Conservation (phyloP, 64 coral and sea anemone genomes). For the Anthopleura sola region DNA sequence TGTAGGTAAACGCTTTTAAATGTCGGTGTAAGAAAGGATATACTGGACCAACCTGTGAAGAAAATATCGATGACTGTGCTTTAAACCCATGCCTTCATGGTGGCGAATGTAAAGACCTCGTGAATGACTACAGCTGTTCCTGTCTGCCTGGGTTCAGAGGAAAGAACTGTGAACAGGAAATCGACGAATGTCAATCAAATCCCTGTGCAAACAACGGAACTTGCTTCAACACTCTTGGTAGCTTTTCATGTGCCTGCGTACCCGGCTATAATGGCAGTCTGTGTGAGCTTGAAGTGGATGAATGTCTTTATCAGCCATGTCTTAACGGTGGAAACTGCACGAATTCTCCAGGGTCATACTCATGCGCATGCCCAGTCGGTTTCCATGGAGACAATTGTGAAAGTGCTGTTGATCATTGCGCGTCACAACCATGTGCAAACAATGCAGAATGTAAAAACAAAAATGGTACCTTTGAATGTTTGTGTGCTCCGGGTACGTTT, state of each 20-base stretch:
- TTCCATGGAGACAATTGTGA: slow-evolving; percentile 67
- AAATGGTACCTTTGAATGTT: slow-evolving; percentile 10
- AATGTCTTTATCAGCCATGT: slow-evolving; percentile 26
- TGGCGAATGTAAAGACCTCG: slow-evolving; percentile 5
- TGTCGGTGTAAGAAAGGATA: slow-evolving; percentile 33
- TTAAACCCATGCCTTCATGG: slow-evolving; percentile 28
- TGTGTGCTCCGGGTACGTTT: slow-evolving; percentile 25
- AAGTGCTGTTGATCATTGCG: slow-evolving; percentile 29
- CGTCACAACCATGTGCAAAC: slow-evolving; percentile 44
- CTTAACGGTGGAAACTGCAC: slow-evolving; percentile 35
- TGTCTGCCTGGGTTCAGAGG: slow-evolving; percentile 20
- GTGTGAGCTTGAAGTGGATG: slow-evolving; percentile 50
- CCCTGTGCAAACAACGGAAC: slow-evolving; percentile 51
- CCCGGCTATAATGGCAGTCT: slow-evolving; percentile 42
- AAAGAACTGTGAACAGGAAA: slow-evolving; percentile 19
- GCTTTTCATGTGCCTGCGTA: slow-evolving; percentile 55
- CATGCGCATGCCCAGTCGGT: slow-evolving; percentile 29
- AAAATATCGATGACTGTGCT: slow-evolving; percentile 25
- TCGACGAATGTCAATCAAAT: slow-evolving; percentile 39
- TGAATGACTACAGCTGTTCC: slow-evolving; percentile 7
- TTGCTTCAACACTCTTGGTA: slow-evolving; percentile 35
- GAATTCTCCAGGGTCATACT: slow-evolving; percentile 23
- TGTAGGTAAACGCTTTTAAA: slow-evolving; percentile 15
- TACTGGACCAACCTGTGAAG: slow-evolving; percentile 9
- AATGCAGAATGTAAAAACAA: slow-evolving; percentile 21